Conservation (phyloP, 2,113 vertebrate genomes). For the Clarias batrachus region DNA sequence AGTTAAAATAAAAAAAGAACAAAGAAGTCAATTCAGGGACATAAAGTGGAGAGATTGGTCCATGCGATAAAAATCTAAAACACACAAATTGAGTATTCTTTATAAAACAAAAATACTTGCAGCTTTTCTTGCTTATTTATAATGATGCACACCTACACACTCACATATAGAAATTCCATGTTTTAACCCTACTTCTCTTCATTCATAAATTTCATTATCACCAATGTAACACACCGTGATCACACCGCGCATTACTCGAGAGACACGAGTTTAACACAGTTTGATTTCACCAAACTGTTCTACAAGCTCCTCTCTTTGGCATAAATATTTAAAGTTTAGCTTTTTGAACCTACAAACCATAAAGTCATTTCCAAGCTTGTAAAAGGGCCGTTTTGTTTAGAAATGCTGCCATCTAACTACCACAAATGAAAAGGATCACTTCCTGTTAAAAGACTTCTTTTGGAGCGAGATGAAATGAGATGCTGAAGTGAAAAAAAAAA, state of each 20-base stretch:
- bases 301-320: constrained; percentile 28
- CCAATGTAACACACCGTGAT: not conserved
- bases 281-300: not conserved
- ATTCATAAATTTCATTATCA: too few species aligned
- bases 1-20: not conserved
- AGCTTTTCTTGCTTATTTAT: too few species aligned
- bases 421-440: constrained; percentile 42
- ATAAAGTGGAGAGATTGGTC: not conserved
- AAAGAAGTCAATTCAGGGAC: not conserved
- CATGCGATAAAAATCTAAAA: not conserved
- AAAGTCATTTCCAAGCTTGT: constrained; percentile 43
- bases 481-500: not conserved
- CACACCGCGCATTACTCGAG: not conserved
- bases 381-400: constrained; percentile 36
- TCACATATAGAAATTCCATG: too few species aligned
- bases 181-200: not conserved
- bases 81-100: not conserved
- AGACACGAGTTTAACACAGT: not conserved
- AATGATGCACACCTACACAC: too few species aligned
- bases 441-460: constrained; percentile 20
- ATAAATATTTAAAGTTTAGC: constrained; percentile 39
- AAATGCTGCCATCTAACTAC: constrained; percentile 45
- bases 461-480: constrained; percentile 15
- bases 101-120: not conserved
- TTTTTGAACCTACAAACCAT: constrained; percentile 26